Evolutionary conservation across 1,140 invertebrate species (phyloP), one percentile per base, ranked within the genome.

Genomic region (Trichogramma pretiosum): DNA sequence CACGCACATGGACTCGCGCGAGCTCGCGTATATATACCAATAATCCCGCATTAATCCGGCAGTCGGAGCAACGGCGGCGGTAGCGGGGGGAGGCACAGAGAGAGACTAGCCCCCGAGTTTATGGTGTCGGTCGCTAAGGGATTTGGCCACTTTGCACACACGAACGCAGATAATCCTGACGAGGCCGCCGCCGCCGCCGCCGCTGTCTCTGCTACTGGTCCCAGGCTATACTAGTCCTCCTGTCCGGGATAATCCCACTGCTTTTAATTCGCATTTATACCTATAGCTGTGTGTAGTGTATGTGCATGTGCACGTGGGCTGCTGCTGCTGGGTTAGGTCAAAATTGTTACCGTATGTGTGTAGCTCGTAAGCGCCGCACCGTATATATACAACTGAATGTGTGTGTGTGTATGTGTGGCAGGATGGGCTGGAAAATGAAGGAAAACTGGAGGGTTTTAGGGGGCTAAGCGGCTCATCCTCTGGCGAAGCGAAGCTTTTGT

Each of bases 401-500:
- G 42, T 46, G 47, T 37, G 48, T 39, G 42, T 44, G 23, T 51
- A 37, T 33, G 45, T 37, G 50, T n/a, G 55, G 56, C 56, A 39
- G 33, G 48, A 38, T 22, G 35, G 26, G 46, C 47, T 44, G 46
- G 26, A 37, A 37, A 43, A 32, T 18, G 34, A 52, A 26, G 39
- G 33, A 54, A 50, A 50, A 40, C 56, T 30, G 22, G 55, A 64
- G 67, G 66, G 62, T 70, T n/a, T 70, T 69, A 70, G n/a, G 58
- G 62, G 64, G 60, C 61, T 72, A 70, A 72, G 67, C 67, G 68
- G 69, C 64, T 72, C 67, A 70, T 70, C 65, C 64, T 58, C 56
- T 56, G 59, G 34, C 24, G 30, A 41, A 11, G 9, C 35, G 56
- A 64, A 65, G 63, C 63, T 66, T 64, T 67, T n/a, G n/a, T n/a